phyloP scores from a whole-genome alignment of 35 echinoderm and acorn worm species.

The Nesometra sesokonis region DNA sequence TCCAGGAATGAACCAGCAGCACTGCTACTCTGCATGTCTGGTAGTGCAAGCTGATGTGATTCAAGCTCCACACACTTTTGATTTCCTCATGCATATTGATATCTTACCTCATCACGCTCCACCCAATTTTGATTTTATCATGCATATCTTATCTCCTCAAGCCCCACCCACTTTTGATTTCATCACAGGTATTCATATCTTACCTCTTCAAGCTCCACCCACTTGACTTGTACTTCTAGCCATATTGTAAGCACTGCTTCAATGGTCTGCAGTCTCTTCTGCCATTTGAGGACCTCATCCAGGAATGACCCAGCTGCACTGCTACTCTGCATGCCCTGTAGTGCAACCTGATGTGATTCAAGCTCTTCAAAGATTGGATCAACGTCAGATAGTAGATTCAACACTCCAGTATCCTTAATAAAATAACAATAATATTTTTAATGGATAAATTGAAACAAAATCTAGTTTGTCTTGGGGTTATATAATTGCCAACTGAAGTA shows the following conservation, averaged over 20 bases:
- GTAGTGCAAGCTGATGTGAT: conserved; percentile 86
- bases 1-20: conserved; percentile 95
- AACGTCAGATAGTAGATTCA: conserved; percentile 74
- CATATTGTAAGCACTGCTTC: conserved; percentile 78
- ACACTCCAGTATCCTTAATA: conserved; percentile 60
- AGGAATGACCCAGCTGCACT: conserved; percentile 96
- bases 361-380: conserved; percentile 92
- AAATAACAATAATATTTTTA: background rate
- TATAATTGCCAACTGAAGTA: no score
- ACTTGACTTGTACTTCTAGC: conserved; percentile 95
- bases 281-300: conserved; percentile 99
- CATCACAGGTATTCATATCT: no score
- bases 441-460: no score
- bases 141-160: no score
- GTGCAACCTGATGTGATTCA: conserved; percentile 88
- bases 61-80: conserved; percentile 91
- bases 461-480: no score
- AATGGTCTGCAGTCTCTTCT: conserved; percentile 93
- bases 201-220: conserved; percentile 98
- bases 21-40: conserved; percentile 92
- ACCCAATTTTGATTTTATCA: no score
- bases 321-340: conserved; percentile 93
- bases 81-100: no score
- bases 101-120: no score
- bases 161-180: no score